Percentiles rank a stretch among this genome's conserved stretches.
phyloP scores from a whole-genome alignment of 2,888 invertebrate species.

The Tetanocera ferruginea region DNA sequence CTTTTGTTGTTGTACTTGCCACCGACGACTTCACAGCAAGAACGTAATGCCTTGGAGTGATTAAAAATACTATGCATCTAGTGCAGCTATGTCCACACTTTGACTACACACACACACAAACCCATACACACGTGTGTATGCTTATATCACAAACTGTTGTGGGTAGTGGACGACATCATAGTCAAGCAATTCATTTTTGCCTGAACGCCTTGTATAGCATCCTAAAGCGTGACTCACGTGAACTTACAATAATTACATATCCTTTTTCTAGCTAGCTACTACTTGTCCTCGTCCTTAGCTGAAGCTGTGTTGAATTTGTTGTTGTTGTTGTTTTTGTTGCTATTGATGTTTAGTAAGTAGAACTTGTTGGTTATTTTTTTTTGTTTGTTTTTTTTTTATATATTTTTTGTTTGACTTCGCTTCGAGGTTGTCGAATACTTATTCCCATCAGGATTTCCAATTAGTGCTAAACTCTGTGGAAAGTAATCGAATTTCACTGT shows the following conservation, averaged over 20 bases:
- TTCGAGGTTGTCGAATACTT: constrained; percentile 45
- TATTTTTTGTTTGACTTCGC: constrained; percentile 24
- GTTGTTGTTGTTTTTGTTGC: neutral
- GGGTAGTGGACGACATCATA: neutral
- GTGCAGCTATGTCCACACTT: neutral
- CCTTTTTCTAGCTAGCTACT: constrained; percentile 35
- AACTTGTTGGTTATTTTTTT: neutral
- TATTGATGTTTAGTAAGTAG: neutral
- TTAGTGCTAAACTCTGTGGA: constrained; percentile 55
- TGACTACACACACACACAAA: neutral
- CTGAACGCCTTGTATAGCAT: neutral
- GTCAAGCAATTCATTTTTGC: constrained; percentile 12
- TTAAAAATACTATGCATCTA: neutral
- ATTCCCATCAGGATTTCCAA: constrained; percentile 55
- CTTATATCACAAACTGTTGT: too few relatives aligned
- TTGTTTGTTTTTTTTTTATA: neutral
- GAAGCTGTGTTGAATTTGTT: neutral
- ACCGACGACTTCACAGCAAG: neutral
- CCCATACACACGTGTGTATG: neutral
- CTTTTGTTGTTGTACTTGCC: neutral
- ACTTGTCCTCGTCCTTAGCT: neutral
- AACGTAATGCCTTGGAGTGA: neutral
- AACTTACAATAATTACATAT: constrained; percentile 53
- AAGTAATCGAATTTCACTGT: constrained; percentile 53
- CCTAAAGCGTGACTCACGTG: constrained; percentile 31